These are phyloP conservation scores for Hippocampus abdominalis DNA, from an alignment of 2,113 vertebrate genomes.

Conservation along the genomic window DNA sequence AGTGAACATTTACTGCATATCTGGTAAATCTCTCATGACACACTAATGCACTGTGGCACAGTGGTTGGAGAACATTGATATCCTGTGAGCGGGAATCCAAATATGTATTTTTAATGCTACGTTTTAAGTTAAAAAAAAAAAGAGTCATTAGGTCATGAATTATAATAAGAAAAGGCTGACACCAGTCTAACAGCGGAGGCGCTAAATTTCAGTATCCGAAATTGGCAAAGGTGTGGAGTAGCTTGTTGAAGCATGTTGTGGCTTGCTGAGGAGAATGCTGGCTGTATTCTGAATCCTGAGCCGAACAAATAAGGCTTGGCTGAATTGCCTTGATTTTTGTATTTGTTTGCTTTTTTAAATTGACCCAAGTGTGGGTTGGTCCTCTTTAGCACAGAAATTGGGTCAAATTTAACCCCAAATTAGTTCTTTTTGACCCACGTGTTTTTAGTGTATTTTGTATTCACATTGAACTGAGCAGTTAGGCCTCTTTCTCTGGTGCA, in stretches of 20 bases:
- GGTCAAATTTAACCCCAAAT: too few species aligned
- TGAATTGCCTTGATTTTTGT: not conserved
- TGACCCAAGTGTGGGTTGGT: not conserved
- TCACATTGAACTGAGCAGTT: too few species aligned
- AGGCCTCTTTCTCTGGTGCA: too few species aligned
- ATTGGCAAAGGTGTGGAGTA: not conserved
- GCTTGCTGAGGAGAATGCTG: not conserved
- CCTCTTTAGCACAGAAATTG: too few species aligned
- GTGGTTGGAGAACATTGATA: not conserved
- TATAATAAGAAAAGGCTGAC: not conserved
- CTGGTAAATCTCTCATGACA: not conserved
- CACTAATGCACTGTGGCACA: not conserved
- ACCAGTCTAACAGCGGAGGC: not conserved
- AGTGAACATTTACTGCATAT: too few species aligned
- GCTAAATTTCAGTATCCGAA: constrained; percentile 3
- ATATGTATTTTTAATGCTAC: not conserved
- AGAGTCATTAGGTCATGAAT: not conserved
- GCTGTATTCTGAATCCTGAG: not conserved
- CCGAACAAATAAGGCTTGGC: not conserved
- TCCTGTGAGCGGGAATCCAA: not conserved
- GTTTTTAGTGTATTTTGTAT: too few species aligned
- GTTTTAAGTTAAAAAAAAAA: not conserved
- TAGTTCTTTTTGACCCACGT: too few species aligned
- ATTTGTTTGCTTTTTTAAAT: not conserved
- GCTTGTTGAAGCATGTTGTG: constrained; percentile 2